phyloP scores from a whole-genome alignment of 2,113 vertebrate genomes.

The Antennarius striatus region DNA sequence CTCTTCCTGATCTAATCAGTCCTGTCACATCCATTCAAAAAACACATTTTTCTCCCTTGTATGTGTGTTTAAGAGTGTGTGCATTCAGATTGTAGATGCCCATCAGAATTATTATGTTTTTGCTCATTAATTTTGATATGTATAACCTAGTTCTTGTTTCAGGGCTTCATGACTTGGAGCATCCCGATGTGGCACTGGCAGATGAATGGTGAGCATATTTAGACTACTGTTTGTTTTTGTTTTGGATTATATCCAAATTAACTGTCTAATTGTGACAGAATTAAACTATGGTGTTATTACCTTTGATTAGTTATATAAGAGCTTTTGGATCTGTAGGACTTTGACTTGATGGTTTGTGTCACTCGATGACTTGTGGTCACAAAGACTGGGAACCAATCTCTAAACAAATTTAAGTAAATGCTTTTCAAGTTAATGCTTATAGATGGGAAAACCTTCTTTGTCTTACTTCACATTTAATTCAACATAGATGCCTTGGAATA shows the following conservation, averaged over 20 bases:
- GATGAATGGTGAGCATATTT: conserved; percentile 88
- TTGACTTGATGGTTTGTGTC: conserved; percentile 52
- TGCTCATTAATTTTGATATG: conserved; percentile 33
- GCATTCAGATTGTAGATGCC: conserved; percentile 31
- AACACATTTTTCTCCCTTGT: conserved; percentile 66
- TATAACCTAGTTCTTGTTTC: conserved; percentile 41
- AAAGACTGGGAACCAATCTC: conserved; percentile 31
- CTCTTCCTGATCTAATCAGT: conserved; percentile 76
- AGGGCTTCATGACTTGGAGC: conserved; percentile 98
- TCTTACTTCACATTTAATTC: conserved; percentile 20
- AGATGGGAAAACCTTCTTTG: conserved; percentile 14
- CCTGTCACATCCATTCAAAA: conserved; percentile 71
- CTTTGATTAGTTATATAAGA: conserved; percentile 20
- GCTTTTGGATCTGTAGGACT: conserved; percentile 12
- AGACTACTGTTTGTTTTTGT: conserved; percentile 15
- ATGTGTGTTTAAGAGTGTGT: conserved; percentile 41
- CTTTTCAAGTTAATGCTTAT: conserved; percentile 41
- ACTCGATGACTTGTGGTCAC: conserved; percentile 54
- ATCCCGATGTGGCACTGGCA: conserved; percentile 95
- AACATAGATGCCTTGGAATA: neutral
- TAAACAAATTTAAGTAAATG: conserved; percentile 40
- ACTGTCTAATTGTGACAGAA: conserved; percentile 14
- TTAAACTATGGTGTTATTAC: neutral
- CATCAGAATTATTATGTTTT: conserved; percentile 50
- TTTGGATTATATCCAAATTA: conserved; percentile 7